Base-by-base conservation (phyloP, 2,113 vertebrate species). In the Trinectes maculatus region DNA sequence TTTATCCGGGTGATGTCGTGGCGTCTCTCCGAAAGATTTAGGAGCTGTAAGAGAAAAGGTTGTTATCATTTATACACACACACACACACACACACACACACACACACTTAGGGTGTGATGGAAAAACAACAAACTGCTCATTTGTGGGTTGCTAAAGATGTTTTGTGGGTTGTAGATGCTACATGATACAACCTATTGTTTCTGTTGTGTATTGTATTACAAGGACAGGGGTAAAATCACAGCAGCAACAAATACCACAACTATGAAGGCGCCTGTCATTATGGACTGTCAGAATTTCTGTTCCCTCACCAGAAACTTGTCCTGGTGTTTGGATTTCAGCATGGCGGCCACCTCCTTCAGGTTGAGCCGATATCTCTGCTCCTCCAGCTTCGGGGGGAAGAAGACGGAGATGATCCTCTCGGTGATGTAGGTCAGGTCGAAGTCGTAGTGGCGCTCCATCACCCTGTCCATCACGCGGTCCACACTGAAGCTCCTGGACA, bases 381-480 rank as follows among this genome's bases (percentile, higher is more conserved):
- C 95, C 13, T 96, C 95, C 10, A 96, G 91, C 71, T 90, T 92
- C 0, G 94, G 89, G 1, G 95, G 95, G 78, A 96, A 96, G 88
- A 95, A 95, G 40, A 96, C 96, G 0, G 95, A 95, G 80, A 97
- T 94, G 86, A 97, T 96, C 53, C 96, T 91, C 84, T 97, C 96
- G 0, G 96, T 97, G 90, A 97, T 95, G 85, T 97, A 97, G 15
- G 95, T 96, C 68, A 97, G 93, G 87, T 97, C 95, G 19, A 96
- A 91, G 87, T 97, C 95, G 33, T 95, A 96, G 79, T 94, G 89
- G 62, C 93, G 91, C 88, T 96, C 95, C 94, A 97, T 95, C 59
- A 96, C 95, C 8, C 94, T 91, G 53, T 96, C 95, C 89, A 97
- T 92, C 77, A 96, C 95, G 0, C 94, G 95, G 73, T 96, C 95